Percentiles rank a stretch among this genome's conserved stretches.
Evolutionary conservation across 1,140 invertebrate species (phyloP).

Genomic region (Apocrypta bakeri): DNA sequence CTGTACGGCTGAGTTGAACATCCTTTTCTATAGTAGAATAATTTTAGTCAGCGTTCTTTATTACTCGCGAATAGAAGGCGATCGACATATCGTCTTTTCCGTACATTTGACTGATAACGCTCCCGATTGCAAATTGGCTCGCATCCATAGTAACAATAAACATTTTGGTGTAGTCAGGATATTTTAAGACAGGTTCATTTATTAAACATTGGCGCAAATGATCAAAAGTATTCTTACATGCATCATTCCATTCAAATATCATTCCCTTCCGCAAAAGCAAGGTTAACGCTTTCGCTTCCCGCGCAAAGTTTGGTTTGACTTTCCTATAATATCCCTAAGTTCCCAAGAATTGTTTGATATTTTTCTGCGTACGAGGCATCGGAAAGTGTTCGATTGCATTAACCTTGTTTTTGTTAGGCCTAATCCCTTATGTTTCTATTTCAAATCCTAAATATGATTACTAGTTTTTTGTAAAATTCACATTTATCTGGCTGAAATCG

Average conservation of each 20-base stretch:
- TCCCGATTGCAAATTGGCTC: slow-evolving; percentile 47
- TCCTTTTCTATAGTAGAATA: slow-evolving; percentile 14
- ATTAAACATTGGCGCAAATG: not conserved
- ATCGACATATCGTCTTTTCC: not conserved
- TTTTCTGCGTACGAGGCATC: slow-evolving; percentile 22
- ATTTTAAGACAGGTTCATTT: slow-evolving; percentile 56
- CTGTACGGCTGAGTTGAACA: not conserved
- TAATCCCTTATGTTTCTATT: not conserved
- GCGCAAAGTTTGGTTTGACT: slow-evolving; percentile 50
- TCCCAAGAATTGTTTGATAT: not conserved
- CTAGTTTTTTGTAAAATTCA: not conserved
- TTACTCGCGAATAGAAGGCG: not conserved
- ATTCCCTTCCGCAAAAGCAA: slow-evolving; percentile 48
- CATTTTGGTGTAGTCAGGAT: slow-evolving; percentile 55
- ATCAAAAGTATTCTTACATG: slow-evolving; percentile 11
- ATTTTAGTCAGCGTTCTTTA: not conserved
- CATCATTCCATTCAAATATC: slow-evolving; percentile 37
- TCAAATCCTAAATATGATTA: slow-evolving; percentile 27
- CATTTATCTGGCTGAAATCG: slow-evolving; percentile 22
- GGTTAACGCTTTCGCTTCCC: slow-evolving; percentile 56
- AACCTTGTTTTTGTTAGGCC: slow-evolving; percentile 7
- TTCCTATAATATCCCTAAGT: not conserved
- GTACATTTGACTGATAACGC: slow-evolving; percentile 52
- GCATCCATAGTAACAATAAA: slow-evolving; percentile 59
- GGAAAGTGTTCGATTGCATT: slow-evolving; percentile 53